phyloP scores from a whole-genome alignment of 2,888 invertebrate species.

The Caenorhabditis doughertyi region DNA sequence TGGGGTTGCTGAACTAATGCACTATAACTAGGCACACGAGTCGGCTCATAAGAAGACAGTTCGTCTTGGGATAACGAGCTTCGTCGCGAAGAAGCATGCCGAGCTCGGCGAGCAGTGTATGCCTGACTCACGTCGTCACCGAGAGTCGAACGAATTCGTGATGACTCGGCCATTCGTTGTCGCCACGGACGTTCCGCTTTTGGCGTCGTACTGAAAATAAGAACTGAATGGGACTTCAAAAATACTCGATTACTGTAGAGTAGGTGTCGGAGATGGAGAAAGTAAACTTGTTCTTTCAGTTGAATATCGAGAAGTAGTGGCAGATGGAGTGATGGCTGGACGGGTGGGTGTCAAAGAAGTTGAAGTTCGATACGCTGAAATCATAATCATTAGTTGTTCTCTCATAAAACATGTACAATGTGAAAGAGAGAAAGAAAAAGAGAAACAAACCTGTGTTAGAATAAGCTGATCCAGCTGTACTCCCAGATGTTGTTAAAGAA shows the following conservation, averaged over 20 bases:
- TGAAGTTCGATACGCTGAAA: slow-evolving; percentile 69
- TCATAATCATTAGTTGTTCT: too few species aligned
- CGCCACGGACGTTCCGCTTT: slow-evolving; percentile 80
- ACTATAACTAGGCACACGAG: slow-evolving; percentile 61
- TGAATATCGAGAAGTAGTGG: slow-evolving; percentile 63
- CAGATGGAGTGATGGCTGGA: slow-evolving; percentile 20
- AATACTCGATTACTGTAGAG: slow-evolving; percentile 52
- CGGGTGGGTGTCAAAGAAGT: slow-evolving; percentile 68
- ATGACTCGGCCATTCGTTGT: slow-evolving; percentile 79
- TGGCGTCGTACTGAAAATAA: slow-evolving; percentile 57
- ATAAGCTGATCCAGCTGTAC: slow-evolving; percentile 9
- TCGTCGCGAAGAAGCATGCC: slow-evolving; percentile 61
- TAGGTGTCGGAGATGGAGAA: slow-evolving; percentile 70
- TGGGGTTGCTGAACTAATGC: slow-evolving; percentile 44
- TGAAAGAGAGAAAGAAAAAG: background rate
- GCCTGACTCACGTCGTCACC: slow-evolving; percentile 74
- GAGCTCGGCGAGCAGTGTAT: slow-evolving; percentile 64
- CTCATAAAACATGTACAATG: too few species aligned
- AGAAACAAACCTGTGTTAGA: slow-evolving; percentile 35
- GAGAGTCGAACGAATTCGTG: slow-evolving; percentile 73
- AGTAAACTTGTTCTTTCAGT: slow-evolving; percentile 59
- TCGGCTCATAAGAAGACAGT: slow-evolving; percentile 39
- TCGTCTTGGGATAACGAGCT: slow-evolving; percentile 60
- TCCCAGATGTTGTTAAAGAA: slow-evolving; percentile 34
- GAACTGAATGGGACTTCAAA: background rate